Conservation (phyloP, 2,797 vertebrate genomes). For the Avahi laniger region DNA sequence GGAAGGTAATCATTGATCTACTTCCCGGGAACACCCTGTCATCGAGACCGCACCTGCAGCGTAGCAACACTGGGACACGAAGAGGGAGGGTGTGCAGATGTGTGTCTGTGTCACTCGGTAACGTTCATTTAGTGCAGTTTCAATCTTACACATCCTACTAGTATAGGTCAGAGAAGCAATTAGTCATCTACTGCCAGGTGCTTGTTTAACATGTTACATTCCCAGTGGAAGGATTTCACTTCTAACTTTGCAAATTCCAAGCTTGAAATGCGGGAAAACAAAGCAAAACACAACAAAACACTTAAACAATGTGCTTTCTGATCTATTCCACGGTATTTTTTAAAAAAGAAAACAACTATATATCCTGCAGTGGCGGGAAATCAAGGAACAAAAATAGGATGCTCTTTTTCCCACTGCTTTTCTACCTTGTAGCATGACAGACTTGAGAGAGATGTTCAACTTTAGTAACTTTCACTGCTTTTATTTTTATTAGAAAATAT, state of each 20-base stretch:
- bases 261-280: background rate
- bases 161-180: background rate
- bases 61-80: background rate
- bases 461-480: background rate
- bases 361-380: background rate
- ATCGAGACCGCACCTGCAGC: background rate
- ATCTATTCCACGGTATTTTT: background rate
- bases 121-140: background rate
- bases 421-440: background rate
- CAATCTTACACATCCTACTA: no score
- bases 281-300: no score
- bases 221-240: background rate
- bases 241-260: background rate
- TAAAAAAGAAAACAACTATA: background rate
- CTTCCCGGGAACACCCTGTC: background rate
- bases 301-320: background rate
- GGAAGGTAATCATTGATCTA: rapidly evolving
- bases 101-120: background rate
- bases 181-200: no score
- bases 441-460: background rate
- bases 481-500: background rate
- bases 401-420: no score
- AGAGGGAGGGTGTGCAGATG: background rate
- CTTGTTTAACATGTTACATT: background rate
- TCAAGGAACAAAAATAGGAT: background rate